Evolutionary conservation across 2,888 invertebrate genomes (phyloP), one percentile per base, ranked within the genome.

Genomic region (Operophtera brumata): DNA sequence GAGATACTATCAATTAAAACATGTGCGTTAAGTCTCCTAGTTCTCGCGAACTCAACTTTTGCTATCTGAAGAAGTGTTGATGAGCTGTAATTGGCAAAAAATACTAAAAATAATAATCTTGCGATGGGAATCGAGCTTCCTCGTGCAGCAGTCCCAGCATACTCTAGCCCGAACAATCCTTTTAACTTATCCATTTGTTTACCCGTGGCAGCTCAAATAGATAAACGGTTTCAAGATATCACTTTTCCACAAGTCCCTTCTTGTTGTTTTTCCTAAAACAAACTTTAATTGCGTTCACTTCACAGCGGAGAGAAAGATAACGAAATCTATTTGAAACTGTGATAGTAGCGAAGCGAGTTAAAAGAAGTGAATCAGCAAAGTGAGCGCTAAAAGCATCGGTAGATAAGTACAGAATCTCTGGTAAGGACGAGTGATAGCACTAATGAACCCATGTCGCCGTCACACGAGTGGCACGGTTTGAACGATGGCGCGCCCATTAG

Each of bases 371-470:
- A 72, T 69, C 69, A 67, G 77, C 76, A 79, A 84, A 84, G 84
- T 71, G 71, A 69, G 71, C 73, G 82, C 78, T 87, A 88, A 88
- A 84, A 86, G 88, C 88, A 76, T 82, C 72, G 64, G 65, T 64
- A 82, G 88, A 88, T 88, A 86, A 82, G 73, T 70, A 67, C 70
- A 73, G 78, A 77, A 82, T 82, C 84, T 80, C 70, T 62, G 73
- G 68, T 67, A 64, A 67, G 64, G 66, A 64, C 71, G 67, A 74
- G 79, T 81, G 88, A 87, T 88, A 86, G 80, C 84, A 78, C 82
- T 89, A 89, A 88, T 88, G 87, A 89, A 88, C 82, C 82, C 80
- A 78, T 86, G 87, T 86, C 68, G 77, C 79, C 77, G 85, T 86
- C 86, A 80, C 82, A 79, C 75, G 76, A 78, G 76, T 82, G 77